A percentile compares a stretch with the other conserved stretches of the same genome.
Evolutionary conservation across 23 tunicate species (phyloP).

Genomic region (Trididemnum clinides): DNA sequence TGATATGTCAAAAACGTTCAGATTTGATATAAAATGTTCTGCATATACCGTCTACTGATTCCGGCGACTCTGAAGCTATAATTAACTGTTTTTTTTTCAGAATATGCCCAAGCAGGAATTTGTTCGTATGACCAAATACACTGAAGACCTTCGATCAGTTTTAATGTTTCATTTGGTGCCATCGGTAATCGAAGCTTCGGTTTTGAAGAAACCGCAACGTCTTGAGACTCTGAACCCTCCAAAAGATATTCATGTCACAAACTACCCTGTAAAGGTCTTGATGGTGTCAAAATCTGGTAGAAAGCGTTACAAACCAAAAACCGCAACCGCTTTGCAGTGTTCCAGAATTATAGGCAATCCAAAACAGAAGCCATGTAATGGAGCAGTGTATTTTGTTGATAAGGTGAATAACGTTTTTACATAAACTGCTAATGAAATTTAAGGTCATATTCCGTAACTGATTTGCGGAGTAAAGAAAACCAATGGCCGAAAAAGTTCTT

Average conservation of each 20-base stretch:
- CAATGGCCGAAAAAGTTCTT: too few species aligned
- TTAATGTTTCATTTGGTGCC: conserved; percentile 58
- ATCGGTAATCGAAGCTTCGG: neutral
- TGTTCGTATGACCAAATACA: conserved; percentile 2
- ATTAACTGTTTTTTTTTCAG: too few species aligned
- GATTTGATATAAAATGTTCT: too few species aligned
- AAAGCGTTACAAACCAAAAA: conserved; percentile 9
- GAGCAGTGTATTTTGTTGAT: conserved; percentile 41
- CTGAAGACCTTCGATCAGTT: conserved; percentile 38
- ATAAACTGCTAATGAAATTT: too few species aligned
- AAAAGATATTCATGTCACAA: neutral
- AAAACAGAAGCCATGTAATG: conserved; percentile 44
- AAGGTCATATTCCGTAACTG: too few species aligned
- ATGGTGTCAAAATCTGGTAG: neutral
- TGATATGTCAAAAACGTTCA: too few species aligned
- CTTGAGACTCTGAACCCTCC: conserved; percentile 48
- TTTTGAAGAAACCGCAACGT: neutral
- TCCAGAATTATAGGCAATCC: conserved; percentile 36
- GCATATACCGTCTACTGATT: too few species aligned
- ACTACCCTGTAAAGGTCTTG: conserved; percentile 6
- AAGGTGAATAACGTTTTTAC: conserved; percentile 22
- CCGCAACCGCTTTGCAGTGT: conserved; percentile 35
- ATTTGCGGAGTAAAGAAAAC: too few species aligned
- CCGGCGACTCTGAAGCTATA: too few species aligned
- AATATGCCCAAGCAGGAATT: neutral